Evolutionary conservation across 1,140 invertebrate species (phyloP).

Genomic region (Drosophila melanogaster): DNA sequence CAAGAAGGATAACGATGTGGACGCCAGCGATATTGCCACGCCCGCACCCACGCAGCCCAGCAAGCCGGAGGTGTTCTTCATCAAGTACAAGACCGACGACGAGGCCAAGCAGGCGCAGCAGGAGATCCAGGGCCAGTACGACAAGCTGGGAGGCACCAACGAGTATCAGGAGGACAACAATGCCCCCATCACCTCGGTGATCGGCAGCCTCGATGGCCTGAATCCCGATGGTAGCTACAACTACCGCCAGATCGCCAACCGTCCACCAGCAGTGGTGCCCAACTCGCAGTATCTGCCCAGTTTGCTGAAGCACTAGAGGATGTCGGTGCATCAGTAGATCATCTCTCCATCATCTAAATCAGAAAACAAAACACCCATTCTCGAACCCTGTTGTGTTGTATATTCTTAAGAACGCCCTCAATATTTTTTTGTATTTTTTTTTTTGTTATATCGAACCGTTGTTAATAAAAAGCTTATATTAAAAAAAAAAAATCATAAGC

Average conservation of each 20-base stretch:
- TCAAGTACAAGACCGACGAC: slow-evolving; percentile 89
- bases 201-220: slow-evolving; percentile 76
- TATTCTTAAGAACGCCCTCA: slow-evolving; percentile 60
- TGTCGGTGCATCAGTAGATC: not conserved
- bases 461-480: slow-evolving; percentile 58
- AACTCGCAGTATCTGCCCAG: slow-evolving; percentile 67
- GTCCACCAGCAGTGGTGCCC: slow-evolving; percentile 15
- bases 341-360: not conserved
- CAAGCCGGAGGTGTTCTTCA: slow-evolving; percentile 92
- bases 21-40: slow-evolving; percentile 89
- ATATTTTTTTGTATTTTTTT: slow-evolving; percentile 41
- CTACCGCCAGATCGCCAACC: slow-evolving; percentile 67
- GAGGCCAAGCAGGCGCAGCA: slow-evolving; percentile 83
- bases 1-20: slow-evolving; percentile 88
- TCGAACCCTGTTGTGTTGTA: slow-evolving; percentile 48
- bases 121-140: slow-evolving; percentile 83
- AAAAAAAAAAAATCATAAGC: slow-evolving; percentile 38
- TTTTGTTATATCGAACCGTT: slow-evolving; percentile 51
- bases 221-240: slow-evolving; percentile 82
- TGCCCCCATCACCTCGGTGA: slow-evolving; percentile 77
- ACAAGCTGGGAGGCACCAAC: slow-evolving; percentile 79
- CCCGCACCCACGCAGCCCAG: slow-evolving; percentile 89
- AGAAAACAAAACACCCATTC: slow-evolving; percentile 12
- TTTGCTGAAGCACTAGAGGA: slow-evolving; percentile 55
- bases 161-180: slow-evolving; percentile 79